These are phyloP conservation scores for Andrena camellia DNA, from an alignment of 2,888 invertebrate genomes.

Conservation along the genomic window DNA sequence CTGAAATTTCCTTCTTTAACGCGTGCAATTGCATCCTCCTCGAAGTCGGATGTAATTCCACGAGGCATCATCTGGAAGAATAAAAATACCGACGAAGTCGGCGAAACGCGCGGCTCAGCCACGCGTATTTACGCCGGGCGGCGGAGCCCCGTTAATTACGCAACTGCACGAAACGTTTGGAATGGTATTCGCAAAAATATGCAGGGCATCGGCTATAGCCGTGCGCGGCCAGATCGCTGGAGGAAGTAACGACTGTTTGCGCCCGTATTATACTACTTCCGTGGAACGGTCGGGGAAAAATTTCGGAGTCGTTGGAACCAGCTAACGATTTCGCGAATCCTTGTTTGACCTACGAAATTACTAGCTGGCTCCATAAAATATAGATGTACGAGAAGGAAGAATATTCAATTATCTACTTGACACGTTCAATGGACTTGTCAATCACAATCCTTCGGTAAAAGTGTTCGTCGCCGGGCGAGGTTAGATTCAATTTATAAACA, in stretches of 20 bases:
- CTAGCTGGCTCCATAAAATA: too few relatives aligned
- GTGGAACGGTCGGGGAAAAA: not conserved
- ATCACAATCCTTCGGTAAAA: too few relatives aligned
- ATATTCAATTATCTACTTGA: too few relatives aligned
- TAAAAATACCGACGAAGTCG: not conserved
- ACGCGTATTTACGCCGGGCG: not conserved
- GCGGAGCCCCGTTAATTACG: not conserved
- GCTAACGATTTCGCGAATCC: not conserved
- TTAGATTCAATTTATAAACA: not conserved
- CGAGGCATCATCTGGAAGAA: not conserved
- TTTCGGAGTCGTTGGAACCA: not conserved
- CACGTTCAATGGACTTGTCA: not conserved
- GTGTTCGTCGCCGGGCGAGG: too few relatives aligned
- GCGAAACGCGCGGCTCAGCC: not conserved
- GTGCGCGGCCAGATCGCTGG: not conserved
- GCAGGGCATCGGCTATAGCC: not conserved
- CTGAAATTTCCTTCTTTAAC: not conserved
- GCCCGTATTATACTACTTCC: not conserved
- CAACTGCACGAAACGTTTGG: not conserved
- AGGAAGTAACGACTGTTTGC: slow-evolving; percentile 1
- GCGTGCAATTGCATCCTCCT: slow-evolving; percentile 2
- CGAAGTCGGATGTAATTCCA: not conserved
- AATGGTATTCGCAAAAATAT: slow-evolving; percentile 8
- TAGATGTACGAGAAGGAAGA: too few relatives aligned
- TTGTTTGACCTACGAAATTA: too few relatives aligned